Base-by-base conservation (phyloP, 1,140 invertebrate genomes). In the Littorina saxatilis region DNA sequence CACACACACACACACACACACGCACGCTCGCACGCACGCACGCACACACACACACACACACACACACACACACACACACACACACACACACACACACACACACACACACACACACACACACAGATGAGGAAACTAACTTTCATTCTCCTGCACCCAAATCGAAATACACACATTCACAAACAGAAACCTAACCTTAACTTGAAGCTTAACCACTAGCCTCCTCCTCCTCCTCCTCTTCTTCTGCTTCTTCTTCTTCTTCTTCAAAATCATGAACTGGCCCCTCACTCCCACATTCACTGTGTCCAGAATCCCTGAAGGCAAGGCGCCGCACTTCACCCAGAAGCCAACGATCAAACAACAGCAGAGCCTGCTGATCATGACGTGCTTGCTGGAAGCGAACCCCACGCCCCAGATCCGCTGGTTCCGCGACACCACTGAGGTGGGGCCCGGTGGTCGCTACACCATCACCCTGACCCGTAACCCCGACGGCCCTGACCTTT, bases 341-440 rank as follows among this genome's bases (percentile, higher is more conserved):
- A 99, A 99, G 94, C 99, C 99, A 58, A 95, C 96, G 93, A 99
- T 99, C 92, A 98, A 99, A 94, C 98, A 98, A 89, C 99, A 99
- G 93, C 97, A 87, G 39, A 88, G 87, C 50, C 79, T 84, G 43
- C 85, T 92, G 4, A 74, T 88, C 4, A 89, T 92, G 89, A 88
- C 88, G 0, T 91, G 90, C 79, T 74, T 85, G 7, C 74, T 92
- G 27, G 90, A 92, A 78, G 87, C 89, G 23, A 88, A 87, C 70
- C 90, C 91, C 32, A 80, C 84, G n/a, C 90, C 91, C 0, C 76
- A 83, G 35, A 89, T 91, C 72, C 82, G 84, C 55, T 92, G 89
- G 90, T 91, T 87, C 85, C 82, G 85, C 5, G 90, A 89, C 43
- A 84, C 84, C 29, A 87, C 84, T 13, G 87, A 88, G 66, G 82